phyloP scores from a whole-genome alignment of 2,797 vertebrate species.

The Ataeniobius toweri region DNA sequence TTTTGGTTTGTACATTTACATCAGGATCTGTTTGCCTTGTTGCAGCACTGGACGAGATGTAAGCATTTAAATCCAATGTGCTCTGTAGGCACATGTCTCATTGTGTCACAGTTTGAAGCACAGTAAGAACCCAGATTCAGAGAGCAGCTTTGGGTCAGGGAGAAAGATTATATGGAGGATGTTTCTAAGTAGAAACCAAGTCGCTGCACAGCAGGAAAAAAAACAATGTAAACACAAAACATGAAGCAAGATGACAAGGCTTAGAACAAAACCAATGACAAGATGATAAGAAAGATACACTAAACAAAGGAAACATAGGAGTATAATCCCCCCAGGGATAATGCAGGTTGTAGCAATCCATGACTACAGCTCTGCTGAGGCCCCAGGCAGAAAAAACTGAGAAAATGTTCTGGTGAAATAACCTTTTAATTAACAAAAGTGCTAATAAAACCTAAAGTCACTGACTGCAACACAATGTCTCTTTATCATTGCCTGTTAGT shows the following conservation, averaged over 20 bases:
- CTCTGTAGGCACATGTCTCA: too few species aligned
- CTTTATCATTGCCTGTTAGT: background rate
- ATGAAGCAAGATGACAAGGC: background rate
- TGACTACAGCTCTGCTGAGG: background rate
- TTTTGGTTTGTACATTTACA: background rate
- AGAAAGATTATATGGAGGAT: slow-evolving; percentile 36
- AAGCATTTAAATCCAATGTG: background rate
- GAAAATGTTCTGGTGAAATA: background rate
- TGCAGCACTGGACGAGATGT: background rate
- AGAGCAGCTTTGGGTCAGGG: background rate
- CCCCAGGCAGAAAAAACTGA: background rate
- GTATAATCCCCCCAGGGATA: background rate
- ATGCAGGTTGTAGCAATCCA: too few species aligned
- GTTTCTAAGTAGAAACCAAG: slow-evolving; percentile 23
- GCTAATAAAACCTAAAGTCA: background rate
- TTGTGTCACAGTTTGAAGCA: background rate
- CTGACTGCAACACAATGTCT: background rate
- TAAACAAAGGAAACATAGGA: background rate
- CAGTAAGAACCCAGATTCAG: background rate
- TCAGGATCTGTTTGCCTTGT: background rate
- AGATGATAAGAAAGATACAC: background rate
- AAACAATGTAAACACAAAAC: background rate
- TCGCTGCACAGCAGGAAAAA: slow-evolving; percentile 8
- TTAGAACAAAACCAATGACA: background rate
- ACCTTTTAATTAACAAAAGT: background rate